Evolutionary conservation across 1,140 invertebrate species (phyloP), one percentile per base, ranked within the genome.

Genomic region (Odontomachus brunneus): DNA sequence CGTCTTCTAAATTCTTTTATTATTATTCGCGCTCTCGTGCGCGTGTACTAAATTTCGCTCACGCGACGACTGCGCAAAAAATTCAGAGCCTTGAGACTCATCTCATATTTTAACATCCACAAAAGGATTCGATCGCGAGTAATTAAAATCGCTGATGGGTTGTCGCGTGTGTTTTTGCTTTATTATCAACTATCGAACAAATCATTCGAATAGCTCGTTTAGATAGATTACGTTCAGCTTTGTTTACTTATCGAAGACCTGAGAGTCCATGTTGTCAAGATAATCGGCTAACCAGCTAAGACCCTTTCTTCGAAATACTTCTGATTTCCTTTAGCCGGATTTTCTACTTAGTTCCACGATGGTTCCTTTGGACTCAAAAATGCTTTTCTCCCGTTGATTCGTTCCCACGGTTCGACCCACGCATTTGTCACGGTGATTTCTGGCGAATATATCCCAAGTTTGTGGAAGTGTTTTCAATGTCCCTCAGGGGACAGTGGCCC

Each of bases 371-470:
- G 24, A 26, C n/a, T 14, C 3, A 7, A 65, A 65, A 76, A 76
- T 76, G 65, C 14, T 63, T 2, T 75, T 22, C 51, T 63, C 3
- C n/a, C 14, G 3, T 51, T 49, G 72, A 75, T 29, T 65, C 73
- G 26, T 49, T 15, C n/a, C n/a, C n/a, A n/a, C n/a, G n/a, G n/a
- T n/a, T 1, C 11, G 44, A 33, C 48, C 33, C 44, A 1, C 72
- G n/a, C 73, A 65, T 76, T 76, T 76, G 59, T 65, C 73, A 76
- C 26, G 14, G 44, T 51, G 26, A 76, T 65, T 51, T 65, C 59
- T 75, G 22, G 55, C 24, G 17, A 62, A n/a, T 29, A 24, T 59
- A 14, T 53, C 19, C n/a, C 67, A 19, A 69, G 1, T 53, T 17
- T 14, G 12, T 19, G 69, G 26, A 71, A 53, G 9, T 51, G 15